Conservation (phyloP, 2,113 vertebrate species). For the Dipodomys ordii region DNA sequence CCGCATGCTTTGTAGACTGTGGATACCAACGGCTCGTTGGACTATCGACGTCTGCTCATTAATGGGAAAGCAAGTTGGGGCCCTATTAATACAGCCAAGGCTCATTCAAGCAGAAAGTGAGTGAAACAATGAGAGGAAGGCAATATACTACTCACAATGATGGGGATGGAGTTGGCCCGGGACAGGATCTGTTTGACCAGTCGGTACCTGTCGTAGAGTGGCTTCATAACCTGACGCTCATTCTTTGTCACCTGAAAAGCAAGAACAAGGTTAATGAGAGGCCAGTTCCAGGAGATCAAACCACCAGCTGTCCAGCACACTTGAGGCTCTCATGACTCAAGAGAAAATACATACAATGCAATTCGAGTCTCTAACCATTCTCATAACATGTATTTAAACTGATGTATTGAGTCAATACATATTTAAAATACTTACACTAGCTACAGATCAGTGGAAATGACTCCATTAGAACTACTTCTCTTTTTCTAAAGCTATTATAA, state of each 20-base stretch:
- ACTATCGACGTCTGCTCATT: neutral
- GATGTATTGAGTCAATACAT: neutral
- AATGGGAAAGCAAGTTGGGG: neutral
- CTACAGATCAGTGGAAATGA: neutral
- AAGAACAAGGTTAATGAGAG: slow-evolving; percentile 27
- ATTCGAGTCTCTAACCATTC: neutral
- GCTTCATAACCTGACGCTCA: slow-evolving; percentile 97
- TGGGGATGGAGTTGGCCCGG: slow-evolving; percentile 94
- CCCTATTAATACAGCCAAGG: neutral
- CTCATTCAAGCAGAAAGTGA: neutral
- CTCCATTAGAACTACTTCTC: neutral
- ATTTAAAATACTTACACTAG: neutral
- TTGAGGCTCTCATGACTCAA: neutral
- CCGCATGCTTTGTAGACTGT: neutral
- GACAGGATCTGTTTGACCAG: slow-evolving; percentile 98
- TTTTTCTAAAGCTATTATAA: neutral
- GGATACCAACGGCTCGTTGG: neutral
- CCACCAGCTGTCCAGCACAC: neutral
- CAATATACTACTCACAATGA: slow-evolving; percentile 92
- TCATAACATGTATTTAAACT: neutral
- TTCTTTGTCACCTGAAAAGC: slow-evolving; percentile 92
- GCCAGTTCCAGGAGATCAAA: neutral
- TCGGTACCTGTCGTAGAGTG: slow-evolving; percentile 97
- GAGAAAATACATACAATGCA: neutral
- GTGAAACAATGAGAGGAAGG: neutral